Evolutionary conservation across 2,888 invertebrate genomes (phyloP).

Genomic region (Eupithecia dodoneata): DNA sequence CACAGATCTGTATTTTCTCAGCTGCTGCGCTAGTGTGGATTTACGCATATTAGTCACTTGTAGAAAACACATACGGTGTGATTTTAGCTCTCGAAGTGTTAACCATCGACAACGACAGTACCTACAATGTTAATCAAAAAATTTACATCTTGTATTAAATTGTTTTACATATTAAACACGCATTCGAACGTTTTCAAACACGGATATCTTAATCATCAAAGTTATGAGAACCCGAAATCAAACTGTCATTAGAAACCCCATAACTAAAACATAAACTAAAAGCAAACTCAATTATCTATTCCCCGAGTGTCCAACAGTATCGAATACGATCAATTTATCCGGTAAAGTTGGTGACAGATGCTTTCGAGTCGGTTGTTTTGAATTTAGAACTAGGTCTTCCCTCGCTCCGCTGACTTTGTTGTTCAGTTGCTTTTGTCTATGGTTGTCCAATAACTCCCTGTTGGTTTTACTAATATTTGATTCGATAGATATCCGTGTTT

Average conservation of each 20-base stretch:
- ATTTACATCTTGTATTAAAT: background rate
- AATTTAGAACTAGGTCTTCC: slow-evolving; percentile 38
- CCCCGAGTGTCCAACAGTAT: slow-evolving; percentile 26
- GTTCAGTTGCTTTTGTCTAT: slow-evolving; percentile 4
- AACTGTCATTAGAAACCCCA: slow-evolving; percentile 6
- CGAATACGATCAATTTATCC: slow-evolving; percentile 39
- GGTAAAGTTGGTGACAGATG: slow-evolving; percentile 40
- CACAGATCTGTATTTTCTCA: too few relatives aligned
- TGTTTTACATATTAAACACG: background rate
- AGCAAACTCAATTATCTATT: slow-evolving; percentile 25
- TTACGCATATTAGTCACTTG: too few relatives aligned
- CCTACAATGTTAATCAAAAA: background rate
- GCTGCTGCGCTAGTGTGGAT: too few relatives aligned
- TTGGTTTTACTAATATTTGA: background rate
- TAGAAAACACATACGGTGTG: too few relatives aligned
- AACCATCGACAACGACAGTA: too few relatives aligned
- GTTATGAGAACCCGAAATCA: slow-evolving; percentile 8
- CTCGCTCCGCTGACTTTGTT: background rate
- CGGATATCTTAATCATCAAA: background rate
- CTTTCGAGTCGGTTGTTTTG: slow-evolving; percentile 36
- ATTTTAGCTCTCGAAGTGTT: too few relatives aligned
- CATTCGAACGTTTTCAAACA: background rate
- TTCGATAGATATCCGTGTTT: background rate
- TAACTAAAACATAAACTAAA: slow-evolving; percentile 13
- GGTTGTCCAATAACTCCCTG: background rate